phyloP scores from a whole-genome alignment of 2,888 invertebrate species.

The Agrilus biguttatus region DNA sequence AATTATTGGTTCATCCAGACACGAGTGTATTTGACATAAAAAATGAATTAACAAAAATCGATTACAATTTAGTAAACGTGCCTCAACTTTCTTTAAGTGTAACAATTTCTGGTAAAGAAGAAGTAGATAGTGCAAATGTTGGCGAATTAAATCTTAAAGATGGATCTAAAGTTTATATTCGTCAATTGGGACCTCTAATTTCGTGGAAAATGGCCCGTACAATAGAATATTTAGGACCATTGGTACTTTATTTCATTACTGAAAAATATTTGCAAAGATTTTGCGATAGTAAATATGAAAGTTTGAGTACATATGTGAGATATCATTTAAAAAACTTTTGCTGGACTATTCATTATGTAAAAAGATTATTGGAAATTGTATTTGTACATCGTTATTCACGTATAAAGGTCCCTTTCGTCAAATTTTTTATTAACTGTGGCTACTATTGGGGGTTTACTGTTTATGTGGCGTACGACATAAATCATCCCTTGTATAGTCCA shows the following conservation, averaged over 20 bases:
- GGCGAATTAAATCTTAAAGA: constrained; percentile 49
- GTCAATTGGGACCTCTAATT: constrained; percentile 95
- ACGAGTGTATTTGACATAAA: constrained; percentile 65
- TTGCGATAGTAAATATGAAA: constrained; percentile 49
- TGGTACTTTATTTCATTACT: constrained; percentile 78
- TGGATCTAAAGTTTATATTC: constrained; percentile 71
- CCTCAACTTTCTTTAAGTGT: constrained; percentile 75
- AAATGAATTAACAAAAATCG: constrained; percentile 51
- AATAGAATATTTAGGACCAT: constrained; percentile 91
- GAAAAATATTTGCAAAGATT: constrained; percentile 79
- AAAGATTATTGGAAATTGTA: constrained; percentile 84
- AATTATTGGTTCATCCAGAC: constrained; percentile 32
- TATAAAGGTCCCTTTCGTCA: constrained; percentile 90
- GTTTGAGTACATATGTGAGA: not conserved
- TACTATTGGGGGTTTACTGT: constrained; percentile 98
- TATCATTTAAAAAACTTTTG: constrained; percentile 30
- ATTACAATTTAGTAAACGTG: constrained; percentile 48
- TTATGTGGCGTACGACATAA: constrained; percentile 91
- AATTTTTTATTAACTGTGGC: constrained; percentile 92
- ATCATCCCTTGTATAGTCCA: constrained; percentile 88
- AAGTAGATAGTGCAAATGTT: constrained; percentile 66
- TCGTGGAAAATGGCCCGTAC: constrained; percentile 97
- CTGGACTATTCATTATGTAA: constrained; percentile 84
- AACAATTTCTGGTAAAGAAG: constrained; percentile 68
- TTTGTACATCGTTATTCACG: constrained; percentile 98